Percentiles rank a stretch among this genome's conserved stretches.
These are phyloP conservation scores for Agriopis leucophaearia DNA, from an alignment of 2,888 invertebrate genomes.

Conservation along the genomic window DNA sequence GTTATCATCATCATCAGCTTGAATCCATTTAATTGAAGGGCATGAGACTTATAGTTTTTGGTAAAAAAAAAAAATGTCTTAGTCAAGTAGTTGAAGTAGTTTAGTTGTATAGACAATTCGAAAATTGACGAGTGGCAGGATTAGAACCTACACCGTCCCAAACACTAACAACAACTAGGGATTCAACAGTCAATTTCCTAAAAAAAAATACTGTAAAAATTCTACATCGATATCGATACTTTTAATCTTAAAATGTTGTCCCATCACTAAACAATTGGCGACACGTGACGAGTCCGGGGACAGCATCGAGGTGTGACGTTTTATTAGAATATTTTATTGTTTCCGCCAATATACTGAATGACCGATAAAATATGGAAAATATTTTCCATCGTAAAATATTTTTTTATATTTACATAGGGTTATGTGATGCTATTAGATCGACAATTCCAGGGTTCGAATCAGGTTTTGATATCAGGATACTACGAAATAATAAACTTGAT, in stretches of 20 bases:
- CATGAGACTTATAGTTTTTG: no score
- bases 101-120: no score
- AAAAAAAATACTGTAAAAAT: no score
- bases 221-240: constrained; percentile 21
- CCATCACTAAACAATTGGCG: constrained; percentile 44
- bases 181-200: no score
- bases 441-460: background rate
- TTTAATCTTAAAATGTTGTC: constrained; percentile 17
- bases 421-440: constrained; percentile 5
- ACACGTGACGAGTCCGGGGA: constrained; percentile 41
- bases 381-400: constrained; percentile 25
- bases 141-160: no score
- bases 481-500: background rate
- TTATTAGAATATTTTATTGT: constrained; percentile 47
- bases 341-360: constrained; percentile 39
- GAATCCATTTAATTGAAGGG: no score
- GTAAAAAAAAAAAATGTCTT: no score
- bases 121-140: no score
- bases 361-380: constrained; percentile 37
- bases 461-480: background rate
- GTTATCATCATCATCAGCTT: no score
- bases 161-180: no score
- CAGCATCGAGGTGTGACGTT: constrained; percentile 38
- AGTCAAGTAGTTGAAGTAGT: no score
- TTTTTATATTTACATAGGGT: constrained; percentile 10